These are phyloP conservation scores for Aurelia coerulea DNA, from an alignment of 30 jellyfish, hydroid and myxozoan species.

Conservation along the genomic window DNA sequence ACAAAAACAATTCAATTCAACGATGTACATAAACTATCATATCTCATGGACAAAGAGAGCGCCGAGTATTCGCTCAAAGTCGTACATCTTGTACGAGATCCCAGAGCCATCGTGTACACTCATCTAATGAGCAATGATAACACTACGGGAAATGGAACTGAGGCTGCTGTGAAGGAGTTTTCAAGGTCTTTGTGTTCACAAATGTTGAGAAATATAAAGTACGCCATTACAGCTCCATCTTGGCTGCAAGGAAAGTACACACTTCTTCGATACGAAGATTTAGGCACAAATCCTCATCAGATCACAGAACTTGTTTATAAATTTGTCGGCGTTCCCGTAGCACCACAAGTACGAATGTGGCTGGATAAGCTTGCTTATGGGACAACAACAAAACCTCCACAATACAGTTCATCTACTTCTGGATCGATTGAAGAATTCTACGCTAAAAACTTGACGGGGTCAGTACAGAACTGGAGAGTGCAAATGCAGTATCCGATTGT, in stretches of 20 bases:
- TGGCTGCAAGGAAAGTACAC: conserved; percentile 99
- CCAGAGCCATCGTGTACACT: conserved; percentile 96
- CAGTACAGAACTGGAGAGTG: conserved; percentile 98
- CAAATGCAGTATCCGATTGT: conserved; percentile 93
- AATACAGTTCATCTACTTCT: conserved; percentile 94
- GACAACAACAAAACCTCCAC: conserved; percentile 88
- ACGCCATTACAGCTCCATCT: conserved; percentile 99
- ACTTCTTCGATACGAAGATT: conserved; percentile 97
- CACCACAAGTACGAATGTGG: conserved; percentile 99
- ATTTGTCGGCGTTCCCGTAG: conserved; percentile 98
- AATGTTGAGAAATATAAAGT: conserved; percentile 94
- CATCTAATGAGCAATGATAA: conserved; percentile 83
- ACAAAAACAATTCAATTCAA: conserved; percentile 89
- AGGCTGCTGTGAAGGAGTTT: conserved; percentile 78
- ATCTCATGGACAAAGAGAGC: conserved; percentile 98
- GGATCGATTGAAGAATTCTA: conserved; percentile 98
- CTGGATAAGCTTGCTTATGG: conserved; percentile 96
- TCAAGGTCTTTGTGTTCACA: conserved; percentile 86
- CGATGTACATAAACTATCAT: conserved; percentile 97
- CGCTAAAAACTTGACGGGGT: conserved; percentile 92
- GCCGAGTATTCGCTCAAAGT: conserved; percentile 97
- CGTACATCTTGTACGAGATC: conserved; percentile 99
- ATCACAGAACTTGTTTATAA: conserved; percentile 96
- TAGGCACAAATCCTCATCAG: conserved; percentile 99
- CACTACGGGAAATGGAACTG: conserved; percentile 67